Conservation (phyloP, 2,113 vertebrate species). For the Lophura nycthemera region DNA sequence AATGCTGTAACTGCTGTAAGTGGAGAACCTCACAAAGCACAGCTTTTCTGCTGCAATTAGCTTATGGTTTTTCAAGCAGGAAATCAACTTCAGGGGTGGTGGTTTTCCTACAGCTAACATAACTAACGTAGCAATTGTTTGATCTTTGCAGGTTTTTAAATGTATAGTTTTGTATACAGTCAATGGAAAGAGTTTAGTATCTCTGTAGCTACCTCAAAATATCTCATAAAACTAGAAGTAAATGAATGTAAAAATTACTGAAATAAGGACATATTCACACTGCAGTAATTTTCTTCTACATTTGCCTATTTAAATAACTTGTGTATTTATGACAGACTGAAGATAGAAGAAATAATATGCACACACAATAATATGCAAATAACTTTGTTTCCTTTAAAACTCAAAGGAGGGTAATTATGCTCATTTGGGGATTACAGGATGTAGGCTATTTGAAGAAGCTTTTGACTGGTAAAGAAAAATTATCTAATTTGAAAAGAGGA, state of each 20-base stretch:
- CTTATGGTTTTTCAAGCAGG: slow-evolving; percentile 76
- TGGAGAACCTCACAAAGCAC: slow-evolving; percentile 39
- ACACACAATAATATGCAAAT: background rate
- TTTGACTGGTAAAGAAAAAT: background rate
- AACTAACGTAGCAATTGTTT: slow-evolving; percentile 64
- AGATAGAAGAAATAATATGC: background rate
- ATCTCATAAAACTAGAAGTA: background rate
- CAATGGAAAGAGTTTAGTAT: background rate
- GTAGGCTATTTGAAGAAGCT: background rate
- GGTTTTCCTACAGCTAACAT: slow-evolving; percentile 73
- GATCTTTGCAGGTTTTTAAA: slow-evolving; percentile 66
- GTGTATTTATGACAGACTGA: background rate
- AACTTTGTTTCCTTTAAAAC: background rate
- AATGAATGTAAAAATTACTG: background rate
- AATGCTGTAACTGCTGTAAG: background rate
- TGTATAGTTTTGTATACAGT: slow-evolving; percentile 6
- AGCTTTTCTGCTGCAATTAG: slow-evolving; percentile 63
- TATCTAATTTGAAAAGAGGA: background rate
- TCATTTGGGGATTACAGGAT: background rate
- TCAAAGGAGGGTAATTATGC: background rate
- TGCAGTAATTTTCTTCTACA: background rate
- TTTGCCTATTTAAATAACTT: background rate
- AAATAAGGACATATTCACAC: background rate
- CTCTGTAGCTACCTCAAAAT: background rate
- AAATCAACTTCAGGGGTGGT: slow-evolving; percentile 72